Base-by-base conservation (phyloP, 1,140 invertebrate species). In the Temnothorax longispinosus region DNA sequence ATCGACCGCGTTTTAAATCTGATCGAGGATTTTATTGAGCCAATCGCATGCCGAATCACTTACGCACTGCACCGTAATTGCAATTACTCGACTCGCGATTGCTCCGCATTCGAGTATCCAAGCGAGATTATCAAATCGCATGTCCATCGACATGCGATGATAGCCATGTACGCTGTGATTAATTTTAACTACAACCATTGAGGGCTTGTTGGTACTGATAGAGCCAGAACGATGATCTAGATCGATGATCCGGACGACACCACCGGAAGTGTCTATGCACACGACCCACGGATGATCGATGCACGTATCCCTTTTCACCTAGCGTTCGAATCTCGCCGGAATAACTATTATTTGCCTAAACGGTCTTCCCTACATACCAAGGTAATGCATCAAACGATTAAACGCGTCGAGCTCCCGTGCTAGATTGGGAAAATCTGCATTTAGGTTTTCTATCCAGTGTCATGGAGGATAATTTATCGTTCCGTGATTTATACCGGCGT, bases 71-170 rank as follows among this genome's bases (percentile, higher is more conserved):
- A 77, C 80, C 89, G 54, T 76, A 88, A 89, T 89, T 88, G 78
- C 78, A 74, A 89, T 71, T 41, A 88, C 71, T 85, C 52, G 52
- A 47, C 62, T 32, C 47, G 69, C 87, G 38, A 87, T 85, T 60
- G 62, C 77, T 18, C 21, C 62, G 38, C 88, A 88, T 85, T 89
- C 72, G 88, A 82, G 44, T 82, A 71, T 27, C 71, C 87, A 41
- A 65, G 78, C 54, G 60, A 88, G 90, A 91, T 92, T 93, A 93
- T 92, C 89, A 90, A 91, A 86, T 82, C 87, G 84, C 86, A 81
- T 86, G 93, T 87, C 91, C 85, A 84, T 89, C 87, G 87, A 90
- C 86, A 92, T 85, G 89, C 82, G 87, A 89, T 86, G 82, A 89
- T 71, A 67, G 82, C 86, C 87, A 77, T 85, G 86, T 86, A 88